Evolutionary conservation across 2,888 invertebrate genomes (phyloP).

Genomic region (Drepanosiphum platanoidis): DNA sequence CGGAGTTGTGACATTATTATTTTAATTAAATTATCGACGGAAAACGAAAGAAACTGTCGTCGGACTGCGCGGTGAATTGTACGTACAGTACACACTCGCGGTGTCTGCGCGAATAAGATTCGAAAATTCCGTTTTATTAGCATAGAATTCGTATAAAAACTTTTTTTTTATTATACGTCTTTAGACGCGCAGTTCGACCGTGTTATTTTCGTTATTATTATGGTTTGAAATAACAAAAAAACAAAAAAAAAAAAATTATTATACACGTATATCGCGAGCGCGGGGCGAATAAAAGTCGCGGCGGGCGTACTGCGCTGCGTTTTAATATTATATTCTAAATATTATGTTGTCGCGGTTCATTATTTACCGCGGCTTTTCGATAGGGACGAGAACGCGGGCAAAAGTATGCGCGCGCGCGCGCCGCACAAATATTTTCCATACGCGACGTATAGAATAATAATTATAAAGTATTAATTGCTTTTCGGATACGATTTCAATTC

Average conservation of each 20-base stretch:
- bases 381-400: background rate
- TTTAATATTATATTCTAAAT: slow-evolving; percentile 11
- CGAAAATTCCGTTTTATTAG: slow-evolving; percentile 31
- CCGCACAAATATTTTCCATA: background rate
- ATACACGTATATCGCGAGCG: background rate
- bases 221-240: background rate
- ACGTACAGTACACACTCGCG: too few relatives aligned
- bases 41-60: too few relatives aligned
- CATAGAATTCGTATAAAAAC: slow-evolving; percentile 28
- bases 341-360: background rate
- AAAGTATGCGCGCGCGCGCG: background rate
- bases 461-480: background rate
- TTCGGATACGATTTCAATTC: background rate
- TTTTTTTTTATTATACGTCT: slow-evolving; percentile 17
- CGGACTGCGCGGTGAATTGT: too few relatives aligned
- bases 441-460: background rate
- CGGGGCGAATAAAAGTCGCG: too few relatives aligned
- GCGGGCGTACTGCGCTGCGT: too few relatives aligned
- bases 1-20: too few relatives aligned
- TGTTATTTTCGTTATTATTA: background rate
- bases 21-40: too few relatives aligned
- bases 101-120: slow-evolving; percentile 27
- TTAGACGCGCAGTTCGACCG: background rate
- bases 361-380: background rate
- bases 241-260: background rate